Evolutionary conservation across 1,140 invertebrate genomes (phyloP), one percentile per base, ranked within the genome.

Genomic region (Megalonaias nervosa): DNA sequence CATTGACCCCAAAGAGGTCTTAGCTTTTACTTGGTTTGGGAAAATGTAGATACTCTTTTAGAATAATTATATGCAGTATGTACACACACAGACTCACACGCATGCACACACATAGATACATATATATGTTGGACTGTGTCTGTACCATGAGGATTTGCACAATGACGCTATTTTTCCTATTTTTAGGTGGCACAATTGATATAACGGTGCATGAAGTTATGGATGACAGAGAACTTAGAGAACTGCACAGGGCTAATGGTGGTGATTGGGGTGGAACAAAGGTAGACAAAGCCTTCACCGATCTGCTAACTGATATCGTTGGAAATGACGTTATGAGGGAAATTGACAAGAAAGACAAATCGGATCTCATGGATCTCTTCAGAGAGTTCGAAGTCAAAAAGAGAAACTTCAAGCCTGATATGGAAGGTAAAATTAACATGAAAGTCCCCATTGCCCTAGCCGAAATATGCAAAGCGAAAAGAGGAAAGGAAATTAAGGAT

Each of bases 191-290:
- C 11, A 82, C 81, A 3, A 78, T 80, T 61, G 81, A 82, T 21
- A 70, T 80, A 19, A 82, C 77, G 3, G 74, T 82, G 6, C 77
- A 82, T 62, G 71, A 80, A 60, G 77, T 82, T 19, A 17, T 77
- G 23, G n/a, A 58, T 2, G 61, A 77, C 11, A 31, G 60, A 13
- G 67, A 67, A 19, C 26, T 82, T 3, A 75, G 71, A 31, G 81
- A 80, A 76, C 60, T 82, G 23, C 77, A 79, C 60, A 77, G 80
- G 26, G 74, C 81, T 17, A 77, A 66, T 16, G 77, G 74, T 6
- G 80, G 80, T 11, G 72, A 67, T 11, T 81, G 80, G 80, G 80
- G 80, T 21, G 80, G 80, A 15, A 81, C 76, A 9, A 74, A 75
- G 61, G 77, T 81, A 4, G 80, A 81, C 55, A 69, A 78, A 21